These are phyloP conservation scores for Sorex maritimensis DNA, from an alignment of 2,797 vertebrate genomes.

Conservation along the genomic window DNA sequence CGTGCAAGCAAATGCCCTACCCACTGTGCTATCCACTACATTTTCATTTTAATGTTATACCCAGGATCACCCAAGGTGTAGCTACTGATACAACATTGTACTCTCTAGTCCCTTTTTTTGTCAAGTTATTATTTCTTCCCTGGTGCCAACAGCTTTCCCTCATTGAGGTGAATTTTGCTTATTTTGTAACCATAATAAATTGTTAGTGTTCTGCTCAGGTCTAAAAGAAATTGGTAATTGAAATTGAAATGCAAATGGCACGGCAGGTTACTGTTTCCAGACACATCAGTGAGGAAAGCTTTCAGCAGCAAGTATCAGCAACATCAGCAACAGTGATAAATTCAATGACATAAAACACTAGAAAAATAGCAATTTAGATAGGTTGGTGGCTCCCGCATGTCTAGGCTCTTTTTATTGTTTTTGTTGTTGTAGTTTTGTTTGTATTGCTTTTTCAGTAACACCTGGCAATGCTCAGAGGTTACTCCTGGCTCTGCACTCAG, in stretches of 20 bases:
- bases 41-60: background rate
- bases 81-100: background rate
- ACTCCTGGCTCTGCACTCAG: too few relatives aligned
- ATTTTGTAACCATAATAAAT: background rate
- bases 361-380: too few relatives aligned
- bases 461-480: too few relatives aligned
- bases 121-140: background rate
- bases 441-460: background rate
- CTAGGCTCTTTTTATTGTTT: too few relatives aligned
- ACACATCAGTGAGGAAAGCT: slow-evolving; percentile 3
- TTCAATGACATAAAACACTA: too few relatives aligned
- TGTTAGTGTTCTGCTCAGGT: background rate
- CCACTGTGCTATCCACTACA: background rate
- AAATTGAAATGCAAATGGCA: background rate
- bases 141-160: background rate
- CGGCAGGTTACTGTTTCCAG: background rate
- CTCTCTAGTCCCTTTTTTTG: background rate
- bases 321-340: too few relatives aligned
- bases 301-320: background rate
- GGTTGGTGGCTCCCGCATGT: too few relatives aligned
- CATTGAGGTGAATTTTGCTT: background rate
- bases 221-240: background rate
- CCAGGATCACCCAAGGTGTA: background rate
- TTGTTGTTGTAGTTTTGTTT: too few relatives aligned
- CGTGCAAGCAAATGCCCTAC: background rate